Conservation (phyloP, 2,888 invertebrate genomes). For the Ectemnius cavifrons region DNA sequence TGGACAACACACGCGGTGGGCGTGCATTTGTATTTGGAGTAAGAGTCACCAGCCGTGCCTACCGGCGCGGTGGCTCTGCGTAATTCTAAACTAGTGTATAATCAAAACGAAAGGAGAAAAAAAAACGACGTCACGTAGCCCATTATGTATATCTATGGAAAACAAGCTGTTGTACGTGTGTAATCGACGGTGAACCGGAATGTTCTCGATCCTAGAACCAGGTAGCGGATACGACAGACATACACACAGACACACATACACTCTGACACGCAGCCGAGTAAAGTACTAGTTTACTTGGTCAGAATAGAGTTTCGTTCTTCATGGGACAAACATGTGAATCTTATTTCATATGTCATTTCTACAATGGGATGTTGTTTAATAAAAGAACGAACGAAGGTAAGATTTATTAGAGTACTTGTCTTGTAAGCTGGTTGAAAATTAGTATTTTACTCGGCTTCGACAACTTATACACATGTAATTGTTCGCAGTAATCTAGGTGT, state of each 20-base stretch:
- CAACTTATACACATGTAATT: constrained; percentile 35
- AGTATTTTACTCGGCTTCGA: constrained; percentile 51
- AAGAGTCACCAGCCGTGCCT: too few relatives aligned
- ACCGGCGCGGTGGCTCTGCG: constrained; percentile 47
- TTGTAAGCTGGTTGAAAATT: constrained; percentile 31
- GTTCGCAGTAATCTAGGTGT: constrained; percentile 36
- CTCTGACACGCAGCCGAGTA: constrained; percentile 29
- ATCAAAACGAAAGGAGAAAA: constrained; percentile 32
- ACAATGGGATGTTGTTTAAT: not conserved
- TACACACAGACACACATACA: not conserved
- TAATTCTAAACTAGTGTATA: constrained; percentile 64
- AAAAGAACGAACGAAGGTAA: too few relatives aligned
- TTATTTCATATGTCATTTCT: constrained; percentile 10
- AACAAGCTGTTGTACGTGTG: constrained; percentile 17
- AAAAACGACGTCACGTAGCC: constrained; percentile 50
- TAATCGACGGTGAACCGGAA: constrained; percentile 25
- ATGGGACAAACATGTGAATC: too few relatives aligned
- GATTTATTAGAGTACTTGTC: too few relatives aligned
- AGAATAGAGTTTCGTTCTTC: not conserved
- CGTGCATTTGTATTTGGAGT: too few relatives aligned
- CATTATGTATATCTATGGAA: constrained; percentile 37
- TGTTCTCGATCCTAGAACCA: constrained; percentile 22
- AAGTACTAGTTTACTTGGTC: constrained; percentile 43
- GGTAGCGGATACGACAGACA: not conserved
- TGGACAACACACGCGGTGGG: too few relatives aligned